Evolutionary conservation across 1,140 invertebrate genomes (phyloP), one percentile per base, ranked within the genome.

Genomic region (Bemisia tabaci): DNA sequence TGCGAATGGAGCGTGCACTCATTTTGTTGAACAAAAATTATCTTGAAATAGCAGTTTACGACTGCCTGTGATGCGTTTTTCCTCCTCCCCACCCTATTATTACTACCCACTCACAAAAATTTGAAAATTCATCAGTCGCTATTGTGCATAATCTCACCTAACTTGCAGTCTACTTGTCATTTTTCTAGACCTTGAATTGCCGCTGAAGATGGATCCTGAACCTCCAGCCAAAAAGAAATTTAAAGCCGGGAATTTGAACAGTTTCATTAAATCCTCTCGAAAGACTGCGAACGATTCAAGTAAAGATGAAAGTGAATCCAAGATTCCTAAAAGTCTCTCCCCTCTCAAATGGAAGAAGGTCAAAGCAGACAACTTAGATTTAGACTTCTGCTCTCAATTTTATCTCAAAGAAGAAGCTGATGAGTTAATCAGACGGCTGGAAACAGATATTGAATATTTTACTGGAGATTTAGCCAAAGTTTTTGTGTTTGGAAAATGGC

Each of bases 401-500:
- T 75, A 84, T 61, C 73, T 75, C 0, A 76, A 69, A 68, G 26
- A 39, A 39, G 67, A 79, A 63, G 80, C 82, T 12, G 72, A 76
- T 67, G 61, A 72, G 22, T 68, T 85, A 60, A 75, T 84, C 23
- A 64, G 74, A 22, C 75, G 78, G 67, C 74, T 85, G 0, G 82
- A 85, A 74, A 68, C 78, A 5, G 75, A 77, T 33, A 67, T 85
- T 2, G 75, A 82, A 73, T 86, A 85, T 74, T 83, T 82, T 67
- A 80, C 77, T n/a, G 83, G 82, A 60, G 80, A 85, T 67, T 72
- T 86, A 22, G 76, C 82, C 0, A 80, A 79, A 76, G 82, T 83
- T 21, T 81, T 82, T 70, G 81, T 89, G 21, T 88, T 84, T 74
- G 86, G 86, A 2, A 87, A 86, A 76, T 82, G 82, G 76, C 82